Evolutionary conservation across 2,113 vertebrate species (phyloP).

Genomic region (Pelvicachromis taeniatus): DNA sequence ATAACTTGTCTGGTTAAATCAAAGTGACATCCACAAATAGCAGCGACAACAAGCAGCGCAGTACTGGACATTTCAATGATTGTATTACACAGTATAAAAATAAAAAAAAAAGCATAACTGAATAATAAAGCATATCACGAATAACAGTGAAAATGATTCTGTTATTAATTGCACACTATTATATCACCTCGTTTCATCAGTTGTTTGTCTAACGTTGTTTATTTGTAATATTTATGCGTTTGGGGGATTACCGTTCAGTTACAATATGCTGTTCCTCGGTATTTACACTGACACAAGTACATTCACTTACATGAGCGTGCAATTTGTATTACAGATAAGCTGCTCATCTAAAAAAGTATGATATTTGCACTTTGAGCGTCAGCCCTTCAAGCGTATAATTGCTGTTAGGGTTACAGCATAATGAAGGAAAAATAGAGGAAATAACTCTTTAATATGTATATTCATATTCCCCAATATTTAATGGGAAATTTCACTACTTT

Average conservation of each 20-base stretch:
- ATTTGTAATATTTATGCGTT: background rate
- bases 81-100: background rate
- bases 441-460: background rate
- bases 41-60: background rate
- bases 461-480: background rate
- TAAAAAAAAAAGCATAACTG: too few relatives aligned
- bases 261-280: background rate
- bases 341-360: background rate
- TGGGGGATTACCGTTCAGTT: background rate
- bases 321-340: background rate
- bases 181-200: accelerated
- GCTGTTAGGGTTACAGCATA: background rate
- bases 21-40: background rate
- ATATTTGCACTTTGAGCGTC: background rate
- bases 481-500: background rate
- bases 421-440: background rate
- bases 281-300: background rate
- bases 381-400: background rate
- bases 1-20: background rate
- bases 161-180: background rate
- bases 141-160: background rate
- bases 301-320: background rate
- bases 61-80: background rate
- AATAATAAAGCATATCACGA: background rate
- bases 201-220: background rate